Conservation (phyloP, 1,140 invertebrate species). For the Melipona quadrifasciata region DNA sequence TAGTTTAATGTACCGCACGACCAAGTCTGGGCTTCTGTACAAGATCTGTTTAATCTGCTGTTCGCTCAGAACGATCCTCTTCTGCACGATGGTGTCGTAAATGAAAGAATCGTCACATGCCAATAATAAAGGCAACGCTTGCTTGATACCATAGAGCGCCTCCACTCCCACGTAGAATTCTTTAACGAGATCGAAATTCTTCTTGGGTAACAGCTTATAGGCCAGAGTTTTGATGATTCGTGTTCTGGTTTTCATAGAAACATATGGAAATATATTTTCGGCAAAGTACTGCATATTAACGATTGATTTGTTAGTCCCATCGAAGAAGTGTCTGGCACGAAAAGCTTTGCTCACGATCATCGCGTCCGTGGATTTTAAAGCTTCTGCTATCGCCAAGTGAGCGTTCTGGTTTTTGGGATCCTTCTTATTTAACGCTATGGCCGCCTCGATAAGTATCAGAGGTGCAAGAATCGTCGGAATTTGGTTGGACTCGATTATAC, state of each 20-base stretch:
- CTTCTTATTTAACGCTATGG: constrained; percentile 52
- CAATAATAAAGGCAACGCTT: constrained; percentile 58
- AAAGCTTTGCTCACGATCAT: constrained; percentile 68
- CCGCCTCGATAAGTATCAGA: constrained; percentile 60
- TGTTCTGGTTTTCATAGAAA: constrained; percentile 65
- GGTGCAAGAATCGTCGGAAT: constrained; percentile 59
- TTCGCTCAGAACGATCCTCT: constrained; percentile 41
- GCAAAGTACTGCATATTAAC: constrained; percentile 67
- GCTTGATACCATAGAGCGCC: constrained; percentile 49
- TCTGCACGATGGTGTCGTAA: constrained; percentile 38
- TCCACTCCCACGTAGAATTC: constrained; percentile 59
- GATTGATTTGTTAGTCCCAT: constrained; percentile 43
- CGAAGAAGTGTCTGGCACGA: constrained; percentile 67
- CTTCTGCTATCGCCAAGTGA: constrained; percentile 57
- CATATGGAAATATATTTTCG: constrained; percentile 57
- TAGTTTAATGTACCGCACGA: constrained; percentile 70
- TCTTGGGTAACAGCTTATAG: constrained; percentile 17
- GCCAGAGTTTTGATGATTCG: constrained; percentile 67
- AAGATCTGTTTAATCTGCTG: constrained; percentile 59
- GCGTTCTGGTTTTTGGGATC: background rate
- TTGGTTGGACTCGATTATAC: background rate
- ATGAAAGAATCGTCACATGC: constrained; percentile 66
- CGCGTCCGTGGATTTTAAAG: constrained; percentile 67
- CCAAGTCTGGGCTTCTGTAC: constrained; percentile 64
- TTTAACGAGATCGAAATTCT: constrained; percentile 50